Base-by-base conservation (phyloP, 2,888 invertebrate genomes). In the Panzeria rudis region DNA sequence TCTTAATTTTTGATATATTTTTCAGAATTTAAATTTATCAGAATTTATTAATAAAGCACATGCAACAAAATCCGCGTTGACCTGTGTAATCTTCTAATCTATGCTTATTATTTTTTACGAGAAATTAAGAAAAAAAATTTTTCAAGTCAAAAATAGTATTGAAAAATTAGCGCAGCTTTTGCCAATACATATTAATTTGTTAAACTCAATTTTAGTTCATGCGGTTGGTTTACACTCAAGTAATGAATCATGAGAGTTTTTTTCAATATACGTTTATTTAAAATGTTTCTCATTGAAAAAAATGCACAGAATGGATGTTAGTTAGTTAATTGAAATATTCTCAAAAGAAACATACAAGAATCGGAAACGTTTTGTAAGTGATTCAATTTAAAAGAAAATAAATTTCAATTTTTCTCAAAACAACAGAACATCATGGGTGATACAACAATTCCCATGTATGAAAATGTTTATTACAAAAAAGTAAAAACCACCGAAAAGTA, bases 401-500 rank as follows among this genome's bases (percentile, higher is more conserved):
- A 54, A 52, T 9, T 47, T 59, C 9, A 17, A 59, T 9, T 47
- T 35, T 20, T 17, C 7, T 3, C 17, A n/a, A 54, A 17, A 73
- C 11, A 17, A 13, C 44, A 32, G 23, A 47, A 47, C n/a, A 32
- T 32, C 35, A 77, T 77, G 71, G 52, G 20, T 8, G 62, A 71
- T 6, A 29, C 78, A 61, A 52, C 61, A 29, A 54, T 50, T 23
- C 35, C 54, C 32, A 50, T 81, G 11, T 73, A 72, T 59, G 80
- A 72, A 50, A 80, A 80, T 75, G 75, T 81, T 41, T 52, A 61
- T 8, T 81, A 73, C 44, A 73, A 80, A 73, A 59, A 81, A 50
- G 73, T 81, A 2, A 47, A 61, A 75, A 9, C 38, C 1, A 13
- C 11, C 11, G 50, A 81, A 32, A 59, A 81, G 72, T 73, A 68